These are phyloP conservation scores for Pangasius larnaudii DNA, from an alignment of 2,797 vertebrate species.

Conservation along the genomic window DNA sequence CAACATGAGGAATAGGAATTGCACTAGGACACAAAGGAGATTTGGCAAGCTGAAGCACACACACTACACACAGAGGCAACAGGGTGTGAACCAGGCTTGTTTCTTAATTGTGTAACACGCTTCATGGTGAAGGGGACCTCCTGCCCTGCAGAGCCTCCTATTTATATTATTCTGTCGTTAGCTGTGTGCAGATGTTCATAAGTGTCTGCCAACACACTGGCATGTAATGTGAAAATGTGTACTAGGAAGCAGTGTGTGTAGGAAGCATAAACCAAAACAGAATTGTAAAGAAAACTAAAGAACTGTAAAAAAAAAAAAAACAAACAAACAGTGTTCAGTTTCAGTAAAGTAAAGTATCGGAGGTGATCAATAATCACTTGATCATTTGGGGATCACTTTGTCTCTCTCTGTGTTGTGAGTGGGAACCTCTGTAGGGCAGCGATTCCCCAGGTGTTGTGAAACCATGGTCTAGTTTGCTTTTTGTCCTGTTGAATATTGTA, in stretches of 20 bases:
- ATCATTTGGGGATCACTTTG: neutral
- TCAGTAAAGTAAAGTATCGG: neutral
- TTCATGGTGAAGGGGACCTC: neutral
- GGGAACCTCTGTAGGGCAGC: neutral
- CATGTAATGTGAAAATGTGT: neutral
- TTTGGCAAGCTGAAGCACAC: neutral
- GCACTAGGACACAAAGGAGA: neutral
- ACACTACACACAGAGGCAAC: neutral
- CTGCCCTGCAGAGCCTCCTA: too few species aligned
- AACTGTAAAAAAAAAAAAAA: neutral
- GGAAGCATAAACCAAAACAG: too few species aligned
- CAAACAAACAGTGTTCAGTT: neutral
- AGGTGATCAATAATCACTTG: neutral
- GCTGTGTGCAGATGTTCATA: neutral
- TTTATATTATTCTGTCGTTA: neutral
- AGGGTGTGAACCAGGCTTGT: neutral
- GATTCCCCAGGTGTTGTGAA: neutral
- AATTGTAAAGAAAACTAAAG: neutral
- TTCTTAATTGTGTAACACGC: neutral
- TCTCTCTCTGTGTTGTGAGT: neutral
- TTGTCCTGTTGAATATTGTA: neutral
- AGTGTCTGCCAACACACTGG: neutral
- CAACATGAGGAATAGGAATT: neutral
- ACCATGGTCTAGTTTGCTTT: neutral
- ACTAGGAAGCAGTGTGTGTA: neutral